Base-by-base conservation (phyloP, 2,113 vertebrate species). In the Oreocharis arfaki region DNA sequence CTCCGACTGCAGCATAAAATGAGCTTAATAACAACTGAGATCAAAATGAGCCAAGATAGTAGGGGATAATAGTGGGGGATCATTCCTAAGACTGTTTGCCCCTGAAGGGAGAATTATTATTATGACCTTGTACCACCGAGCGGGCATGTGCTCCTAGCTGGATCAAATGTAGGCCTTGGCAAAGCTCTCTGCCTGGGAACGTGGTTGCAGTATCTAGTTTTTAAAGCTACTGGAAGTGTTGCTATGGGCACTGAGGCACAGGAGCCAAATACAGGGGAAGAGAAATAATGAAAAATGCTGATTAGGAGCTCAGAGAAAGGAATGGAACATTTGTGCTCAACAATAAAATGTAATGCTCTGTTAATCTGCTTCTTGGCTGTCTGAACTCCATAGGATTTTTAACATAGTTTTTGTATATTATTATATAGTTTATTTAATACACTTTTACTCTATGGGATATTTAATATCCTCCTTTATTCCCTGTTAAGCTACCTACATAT, bases 211-310 rank as follows among this genome's bases (percentile, higher is more conserved):
- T 55, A 89, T 82, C 79, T 95, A 75, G 84, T 63, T 96, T 97
- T 97, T 78, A 95, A 93, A 27, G 1, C 47, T 86, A 89, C 69
- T 93, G 68, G 75, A 97, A 92, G 47, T 95, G 94, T 97, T 97
- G 93, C 91, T 97, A 59, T 92, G 96, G 91, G 95, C 97, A 94
- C 61, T 96, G 94, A 97, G 88, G 95, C 96, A 94, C 79, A 82
- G 67, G 39, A 97, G 88, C 93, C 96, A 98, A 97, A 97, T 87
- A 96, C 65, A 93, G 73, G 90, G 81, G 71, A 97, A 96, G 30
- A 32, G 67, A 98, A 98, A 96, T 97, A 98, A 98, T 98, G 96
- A 97, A 97, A 98, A 97, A 98, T 97, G 95, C 96, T 98, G 97
- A 98, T 98, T 97, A 97, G 95, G 56, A 96, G 89, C 89, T 96